A percentile compares a stretch with the other conserved stretches of the same genome.
Conservation (phyloP, 2,797 vertebrate genomes). For the Enteromius argenteus region DNA sequence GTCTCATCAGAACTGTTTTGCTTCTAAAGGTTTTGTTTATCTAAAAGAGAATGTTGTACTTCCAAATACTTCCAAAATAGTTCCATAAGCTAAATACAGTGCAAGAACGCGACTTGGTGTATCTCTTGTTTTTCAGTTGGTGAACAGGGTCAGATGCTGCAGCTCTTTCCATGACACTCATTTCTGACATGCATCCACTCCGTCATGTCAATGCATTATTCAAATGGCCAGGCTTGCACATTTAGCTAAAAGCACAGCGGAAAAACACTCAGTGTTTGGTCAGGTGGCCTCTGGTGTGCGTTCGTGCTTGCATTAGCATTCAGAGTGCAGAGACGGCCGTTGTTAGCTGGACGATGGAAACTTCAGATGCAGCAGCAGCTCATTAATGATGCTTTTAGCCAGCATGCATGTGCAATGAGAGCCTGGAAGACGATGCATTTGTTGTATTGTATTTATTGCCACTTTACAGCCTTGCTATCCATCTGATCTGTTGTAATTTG, state of each 20-base stretch:
- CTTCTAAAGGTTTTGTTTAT: background rate
- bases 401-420: conserved; percentile 38
- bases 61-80: too few species aligned
- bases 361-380: conserved; percentile 35
- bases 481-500: conserved; percentile 33
- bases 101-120: background rate
- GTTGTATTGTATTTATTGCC: conserved; percentile 42
- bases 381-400: conserved; percentile 52
- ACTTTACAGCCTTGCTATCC: conserved; percentile 10
- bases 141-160: conserved; percentile 2
- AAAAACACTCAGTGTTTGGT: conserved; percentile 54
- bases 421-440: conserved; percentile 38
- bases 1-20: background rate
- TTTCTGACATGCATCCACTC: conserved; percentile 30
- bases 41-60: background rate
- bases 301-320: conserved; percentile 78
- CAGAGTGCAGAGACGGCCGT: conserved; percentile 68
- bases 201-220: conserved; percentile 45
- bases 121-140: conserved; percentile 1
- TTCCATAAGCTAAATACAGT: background rate
- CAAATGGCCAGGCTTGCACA: conserved; percentile 20
- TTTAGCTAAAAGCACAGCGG: conserved; percentile 39
- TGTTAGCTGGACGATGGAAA: conserved; percentile 65
- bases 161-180: background rate
- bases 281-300: conserved; percentile 53